Percentiles rank a stretch among this genome's conserved stretches.
Conservation (phyloP, 2,888 invertebrate species). For the Timema podura region DNA sequence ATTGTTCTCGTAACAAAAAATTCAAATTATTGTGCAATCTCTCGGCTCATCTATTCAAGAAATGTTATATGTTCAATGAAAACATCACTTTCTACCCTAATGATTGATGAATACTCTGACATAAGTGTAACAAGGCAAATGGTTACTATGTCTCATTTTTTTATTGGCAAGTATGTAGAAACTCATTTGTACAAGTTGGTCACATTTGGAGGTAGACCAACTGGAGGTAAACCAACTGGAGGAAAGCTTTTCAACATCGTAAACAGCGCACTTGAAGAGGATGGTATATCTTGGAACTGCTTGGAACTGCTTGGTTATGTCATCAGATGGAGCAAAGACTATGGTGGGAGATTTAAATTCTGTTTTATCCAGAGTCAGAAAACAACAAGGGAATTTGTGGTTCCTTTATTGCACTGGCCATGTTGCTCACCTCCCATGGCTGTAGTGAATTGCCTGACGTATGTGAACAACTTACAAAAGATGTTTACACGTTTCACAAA, state of each 20-base stretch:
- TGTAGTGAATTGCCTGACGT: constrained; percentile 5
- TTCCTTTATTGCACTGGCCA: neutral
- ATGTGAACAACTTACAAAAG: constrained; percentile 11
- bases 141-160: neutral
- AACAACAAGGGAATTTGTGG: constrained; percentile 10
- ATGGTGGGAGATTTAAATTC: constrained; percentile 6
- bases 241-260: constrained; percentile 2
- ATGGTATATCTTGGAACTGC: neutral
- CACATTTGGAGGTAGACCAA: no score
- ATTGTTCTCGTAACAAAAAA: no score
- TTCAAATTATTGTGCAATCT: no score
- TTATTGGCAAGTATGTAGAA: neutral
- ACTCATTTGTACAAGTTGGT: neutral
- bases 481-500: constrained; percentile 7
- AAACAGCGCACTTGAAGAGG: neutral
- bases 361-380: neutral
- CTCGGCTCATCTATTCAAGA: no score
- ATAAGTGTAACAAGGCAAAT: neutral
- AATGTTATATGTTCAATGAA: neutral
- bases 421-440: constrained; percentile 11
- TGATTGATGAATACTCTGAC: constrained; percentile 4
- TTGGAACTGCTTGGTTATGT: neutral
- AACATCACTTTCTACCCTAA: neutral
- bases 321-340: neutral
- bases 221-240: constrained; percentile 1